Base-by-base conservation (phyloP, 2,797 vertebrate genomes). In the Hippoglossus hippoglossus region DNA sequence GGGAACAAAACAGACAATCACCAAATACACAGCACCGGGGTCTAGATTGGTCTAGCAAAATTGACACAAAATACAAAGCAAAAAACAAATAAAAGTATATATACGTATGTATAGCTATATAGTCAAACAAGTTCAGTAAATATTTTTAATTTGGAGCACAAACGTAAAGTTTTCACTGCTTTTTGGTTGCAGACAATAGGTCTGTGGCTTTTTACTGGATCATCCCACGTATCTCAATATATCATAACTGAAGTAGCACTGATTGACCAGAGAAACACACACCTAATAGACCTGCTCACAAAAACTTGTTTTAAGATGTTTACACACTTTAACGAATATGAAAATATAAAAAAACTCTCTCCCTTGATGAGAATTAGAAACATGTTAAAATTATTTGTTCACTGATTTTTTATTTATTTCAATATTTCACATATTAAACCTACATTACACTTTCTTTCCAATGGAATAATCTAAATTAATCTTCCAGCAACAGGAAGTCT, bases 191-290 rank as follows among this genome's bases (percentile, higher is more conserved):
- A 28, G 26, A 28, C 26, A 28, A 28, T 28, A 19, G 9, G 19
- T 51, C 36, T 73, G 56, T 75, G 31, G 31, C 6, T 36, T 36
- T 36, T 36, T 36, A 36, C 3, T 11, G 34, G 9, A 34, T 8
- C 34, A 9, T 34, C 34, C 34, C 1, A 34, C 8, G 2, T 34
- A 41, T 21, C 16, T 46, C 10, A 24, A 44, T 55, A 26, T 24
- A 75, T 65, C 36, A 46, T 18, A 16, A 28, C 2, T 80, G 24
- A 28, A 9, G 9, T 49, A 56, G 62, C 24, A 11, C 15, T 6
- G 49, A 59, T 25, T 39, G 28, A n/a, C 2, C 63, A 41, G 18
- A 53, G 52, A 73, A 34, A 34, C 34, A 75, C 19, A 52, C 16
- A 22, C 2, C 4, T 21, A 44, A 12, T 1, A 28, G 41, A 21